Base-by-base conservation (phyloP, 1,140 invertebrate genomes). In the Papilio helenus region DNA sequence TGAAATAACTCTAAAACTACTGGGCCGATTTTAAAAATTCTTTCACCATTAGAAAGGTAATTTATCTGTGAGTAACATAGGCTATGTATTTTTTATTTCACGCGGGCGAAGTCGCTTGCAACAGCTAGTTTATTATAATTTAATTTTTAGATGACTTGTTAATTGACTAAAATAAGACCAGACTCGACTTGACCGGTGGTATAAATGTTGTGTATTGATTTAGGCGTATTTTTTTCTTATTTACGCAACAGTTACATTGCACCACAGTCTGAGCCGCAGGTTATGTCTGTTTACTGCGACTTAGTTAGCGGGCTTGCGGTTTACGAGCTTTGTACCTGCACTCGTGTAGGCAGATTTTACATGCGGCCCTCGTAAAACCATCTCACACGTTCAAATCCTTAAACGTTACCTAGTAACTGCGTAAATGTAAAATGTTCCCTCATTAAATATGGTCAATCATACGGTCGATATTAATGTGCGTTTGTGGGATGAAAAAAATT, bases 271-370 rank as follows among this genome's bases (percentile, higher is more conserved):
- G 42, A 76, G 34, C 7, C 34, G 34, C 34, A 39, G 29, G 73
- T 76, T 76, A 76, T 58, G 74, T 76, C 74, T 76, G 74, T 76
- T 76, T 76, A 76, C 58, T 61, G 74, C 74, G 29, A 29, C 74
- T 76, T 61, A 61, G 74, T 76, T 76, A 76, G 74, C 74, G 74
- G 74, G 7, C 74, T 9, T 16, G 20, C 29, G 51, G 49, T 76
- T 76, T 76, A 76, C 74, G 74, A 76, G 49, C 51, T 18, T 51
- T 58, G 51, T n/a, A n/a, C n/a, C n/a, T n/a, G n/a, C 18, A 76
- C 26, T 29, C 26, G 34, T 58, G 74, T 61, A 76, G 74, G 34
- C 34, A 34, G 34, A 61, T 61, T 61, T 76, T 61, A 76, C 74
- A 26, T 76, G 74, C 74, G 16, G 23, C 34, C 34, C 34, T 58